These are phyloP conservation scores for Grammomys dolichurus DNA, from an alignment of 2,113 vertebrate genomes.

Conservation along the genomic window DNA sequence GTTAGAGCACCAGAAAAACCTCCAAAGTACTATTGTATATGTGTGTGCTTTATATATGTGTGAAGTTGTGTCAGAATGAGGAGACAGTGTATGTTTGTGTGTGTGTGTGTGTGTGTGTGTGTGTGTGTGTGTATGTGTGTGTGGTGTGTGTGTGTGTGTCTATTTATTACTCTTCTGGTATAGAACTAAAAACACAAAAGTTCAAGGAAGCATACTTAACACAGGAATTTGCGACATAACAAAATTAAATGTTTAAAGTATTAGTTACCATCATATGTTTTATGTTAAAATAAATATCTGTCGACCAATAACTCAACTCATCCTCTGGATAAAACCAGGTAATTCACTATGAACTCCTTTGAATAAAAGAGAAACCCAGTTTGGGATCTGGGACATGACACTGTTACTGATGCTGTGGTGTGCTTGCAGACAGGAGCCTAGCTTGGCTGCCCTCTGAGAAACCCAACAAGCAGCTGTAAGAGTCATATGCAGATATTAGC, in stretches of 20 bases:
- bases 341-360: not conserved
- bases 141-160: not conserved
- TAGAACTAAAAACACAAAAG: not conserved
- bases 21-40: not conserved
- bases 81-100: not conserved
- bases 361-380: not conserved
- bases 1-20: not conserved
- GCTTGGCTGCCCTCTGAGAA: too few relatives aligned
- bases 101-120: not conserved
- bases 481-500: too few relatives aligned
- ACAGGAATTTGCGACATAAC: not conserved
- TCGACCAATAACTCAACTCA: not conserved
- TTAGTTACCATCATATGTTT: constrained; percentile 14
- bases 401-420: too few relatives aligned
- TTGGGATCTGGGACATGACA: too few relatives aligned
- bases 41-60: not conserved
- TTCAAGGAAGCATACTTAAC: not conserved
- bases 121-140: not conserved
- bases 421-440: too few relatives aligned
- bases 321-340: not conserved
- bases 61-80: not conserved
- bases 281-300: not conserved
- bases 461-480: too few relatives aligned
- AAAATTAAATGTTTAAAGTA: constrained; percentile 9
- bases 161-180: not conserved